Evolutionary conservation across 2,888 invertebrate species (phyloP).

Genomic region (Eulithis prunata): DNA sequence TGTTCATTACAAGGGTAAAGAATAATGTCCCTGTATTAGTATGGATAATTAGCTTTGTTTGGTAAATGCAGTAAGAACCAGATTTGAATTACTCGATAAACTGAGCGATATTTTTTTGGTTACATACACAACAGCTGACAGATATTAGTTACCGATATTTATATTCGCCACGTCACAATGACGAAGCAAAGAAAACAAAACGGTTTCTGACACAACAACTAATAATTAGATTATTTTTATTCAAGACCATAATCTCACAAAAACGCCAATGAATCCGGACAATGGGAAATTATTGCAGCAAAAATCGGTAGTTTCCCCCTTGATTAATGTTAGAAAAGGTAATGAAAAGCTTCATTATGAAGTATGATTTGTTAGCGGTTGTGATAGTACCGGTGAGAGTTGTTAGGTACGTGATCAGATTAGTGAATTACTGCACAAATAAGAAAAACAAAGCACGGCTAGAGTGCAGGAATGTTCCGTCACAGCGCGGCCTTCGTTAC

Average conservation of each 20-base stretch:
- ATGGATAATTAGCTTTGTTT: no score
- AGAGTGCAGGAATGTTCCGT: slow-evolving; percentile 48
- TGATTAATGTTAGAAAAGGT: slow-evolving; percentile 50
- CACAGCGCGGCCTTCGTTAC: slow-evolving; percentile 45
- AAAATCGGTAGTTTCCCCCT: slow-evolving; percentile 43
- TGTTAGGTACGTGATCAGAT: slow-evolving; percentile 42
- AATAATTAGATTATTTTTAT: slow-evolving; percentile 11
- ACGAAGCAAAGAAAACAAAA: slow-evolving; percentile 9
- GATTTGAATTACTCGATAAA: no score
- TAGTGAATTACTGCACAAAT: slow-evolving; percentile 57
- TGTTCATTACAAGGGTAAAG: no score
- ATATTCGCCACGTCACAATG: slow-evolving; percentile 18
- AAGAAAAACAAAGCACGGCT: slow-evolving; percentile 63
- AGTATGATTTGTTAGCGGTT: slow-evolving; percentile 64
- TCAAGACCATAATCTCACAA: slow-evolving; percentile 10
- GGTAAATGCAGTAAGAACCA: no score
- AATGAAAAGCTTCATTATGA: slow-evolving; percentile 66
- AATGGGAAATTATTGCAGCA: slow-evolving; percentile 21
- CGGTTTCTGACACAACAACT: slow-evolving; percentile 8
- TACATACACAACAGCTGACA: no score
- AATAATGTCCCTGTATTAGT: no score
- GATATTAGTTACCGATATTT: slow-evolving; percentile 10
- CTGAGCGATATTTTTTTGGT: no score
- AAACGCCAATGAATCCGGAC: slow-evolving; percentile 11
- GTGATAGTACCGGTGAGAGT: slow-evolving; percentile 43